Percentiles rank a stretch among this genome's conserved stretches.
Conservation (phyloP, 2,113 vertebrate species). For the Patagioenas fasciata region DNA sequence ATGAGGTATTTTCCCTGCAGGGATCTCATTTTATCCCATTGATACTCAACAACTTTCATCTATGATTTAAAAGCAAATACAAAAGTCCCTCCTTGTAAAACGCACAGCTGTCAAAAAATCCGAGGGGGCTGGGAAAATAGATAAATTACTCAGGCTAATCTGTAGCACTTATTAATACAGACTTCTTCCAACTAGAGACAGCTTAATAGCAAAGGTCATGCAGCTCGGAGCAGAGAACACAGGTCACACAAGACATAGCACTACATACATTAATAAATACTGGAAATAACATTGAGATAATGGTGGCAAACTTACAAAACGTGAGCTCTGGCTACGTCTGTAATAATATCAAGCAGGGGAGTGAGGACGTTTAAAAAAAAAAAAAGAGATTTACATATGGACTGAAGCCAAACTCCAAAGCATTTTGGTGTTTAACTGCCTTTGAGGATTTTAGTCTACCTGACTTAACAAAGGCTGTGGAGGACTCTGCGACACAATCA, state of each 20-base stretch:
- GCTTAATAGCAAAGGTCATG: conserved; percentile 6
- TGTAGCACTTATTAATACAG: background rate
- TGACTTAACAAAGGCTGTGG: background rate
- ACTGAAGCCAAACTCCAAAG: background rate
- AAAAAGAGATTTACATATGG: background rate
- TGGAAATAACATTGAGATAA: background rate
- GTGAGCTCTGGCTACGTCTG: background rate
- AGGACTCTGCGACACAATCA: background rate
- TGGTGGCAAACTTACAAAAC: background rate
- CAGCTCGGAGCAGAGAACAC: background rate
- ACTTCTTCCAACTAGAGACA: background rate
- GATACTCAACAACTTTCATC: conserved; percentile 30
- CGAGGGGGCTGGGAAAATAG: background rate
- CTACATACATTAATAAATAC: background rate
- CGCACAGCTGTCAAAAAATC: conserved; percentile 9
- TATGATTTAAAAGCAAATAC: background rate
- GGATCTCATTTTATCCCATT: background rate
- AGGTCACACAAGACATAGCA: background rate
- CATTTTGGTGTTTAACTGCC: background rate
- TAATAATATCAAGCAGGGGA: background rate
- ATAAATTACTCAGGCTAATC: background rate
- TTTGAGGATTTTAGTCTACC: background rate
- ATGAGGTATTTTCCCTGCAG: conserved; percentile 29
- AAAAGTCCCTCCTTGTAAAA: background rate
- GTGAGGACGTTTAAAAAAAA: no score